Evolutionary conservation across 2,113 vertebrate species (phyloP), one percentile per base, ranked within the genome.

Genomic region (Chaetorhynchus papuensis): DNA sequence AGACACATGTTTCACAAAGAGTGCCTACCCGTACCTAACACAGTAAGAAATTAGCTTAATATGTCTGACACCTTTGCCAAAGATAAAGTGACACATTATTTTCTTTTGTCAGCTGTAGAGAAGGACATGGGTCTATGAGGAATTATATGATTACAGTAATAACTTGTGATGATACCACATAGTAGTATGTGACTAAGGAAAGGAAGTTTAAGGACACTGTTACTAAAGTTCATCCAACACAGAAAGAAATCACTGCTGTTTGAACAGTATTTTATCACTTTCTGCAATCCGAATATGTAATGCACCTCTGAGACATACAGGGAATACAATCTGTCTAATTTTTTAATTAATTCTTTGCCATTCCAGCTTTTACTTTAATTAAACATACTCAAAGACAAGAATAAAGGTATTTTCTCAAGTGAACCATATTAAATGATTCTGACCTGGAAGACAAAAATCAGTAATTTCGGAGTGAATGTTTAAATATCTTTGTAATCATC

Each of bases 1-100:
- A 99, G 99, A 86, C 99, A 99, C 63, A 99, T 99, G 99, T 99
- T 99, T 96, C 99, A 99, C 95, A 99, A 99, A 91, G 99, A 99
- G 86, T 99, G 99, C 96, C 98, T 99, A 72, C 99, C 99, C 0
- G 98, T 98, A 33, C 94, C 98, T 45, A 98, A 98, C 97, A 97
- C 98, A 64, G 99, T 99, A 98, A 98, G 99, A 94, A 85, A 49
- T 41, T 44, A 33, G 11, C 21, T 80, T 88, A 42, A 61, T 90
- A 83, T 85, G 45, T 89, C 24, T 45, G 30, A 56, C 37, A 77
- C 44, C 41, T 75, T 71, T 45, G 78, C 50, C 79, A 75, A 66
- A 91, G 54, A 78, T 59, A 53, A 88, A 92, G 71, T 68, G 74
- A 75, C 69, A 74, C 68, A 78, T 83, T 17, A n/a, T 71, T 85